A percentile compares a stretch with the other conserved stretches of the same genome.
These are phyloP conservation scores for Lasioglossum marginatum DNA, from an alignment of 2,888 invertebrate genomes.

Conservation along the genomic window DNA sequence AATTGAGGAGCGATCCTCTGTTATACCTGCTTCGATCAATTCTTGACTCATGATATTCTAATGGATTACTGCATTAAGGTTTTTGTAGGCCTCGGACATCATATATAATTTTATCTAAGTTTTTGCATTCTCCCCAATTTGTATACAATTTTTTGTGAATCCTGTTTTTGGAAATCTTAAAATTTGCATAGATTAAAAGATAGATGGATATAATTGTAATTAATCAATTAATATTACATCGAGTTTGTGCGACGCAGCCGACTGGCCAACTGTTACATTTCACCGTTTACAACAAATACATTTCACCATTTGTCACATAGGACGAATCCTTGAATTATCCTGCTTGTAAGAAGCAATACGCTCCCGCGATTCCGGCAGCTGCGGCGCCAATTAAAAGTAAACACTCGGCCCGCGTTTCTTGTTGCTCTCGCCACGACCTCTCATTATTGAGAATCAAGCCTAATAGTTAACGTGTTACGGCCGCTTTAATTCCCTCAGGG, in stretches of 20 bases:
- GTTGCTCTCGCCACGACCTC: slow-evolving; percentile 47
- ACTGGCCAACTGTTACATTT: slow-evolving; percentile 2
- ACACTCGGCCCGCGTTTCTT: slow-evolving; percentile 54
- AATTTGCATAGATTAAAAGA: neutral
- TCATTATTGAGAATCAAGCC: slow-evolving; percentile 49
- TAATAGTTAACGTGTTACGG: slow-evolving; percentile 35
- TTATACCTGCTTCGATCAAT: neutral
- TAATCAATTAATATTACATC: neutral
- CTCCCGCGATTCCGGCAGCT: slow-evolving; percentile 46
- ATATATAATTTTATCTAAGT: neutral
- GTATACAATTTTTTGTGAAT: neutral
- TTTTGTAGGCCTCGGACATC: neutral
- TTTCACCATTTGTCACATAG: slow-evolving; percentile 47
- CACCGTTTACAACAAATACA: slow-evolving; percentile 30
- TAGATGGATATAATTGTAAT: too few species aligned
- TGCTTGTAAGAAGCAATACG: slow-evolving; percentile 42
- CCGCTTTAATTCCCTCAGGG: slow-evolving; percentile 22
- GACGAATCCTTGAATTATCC: slow-evolving; percentile 56
- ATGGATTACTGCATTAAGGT: neutral
- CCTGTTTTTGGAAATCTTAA: neutral
- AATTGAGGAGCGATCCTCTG: neutral
- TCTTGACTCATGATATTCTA: neutral
- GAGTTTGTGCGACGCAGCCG: too few species aligned
- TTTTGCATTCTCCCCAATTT: neutral
- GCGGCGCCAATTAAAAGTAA: slow-evolving; percentile 69